A percentile compares a stretch with the other conserved stretches of the same genome.
Conservation (phyloP, 1,140 invertebrate genomes). For the Halictus rubicundus region DNA sequence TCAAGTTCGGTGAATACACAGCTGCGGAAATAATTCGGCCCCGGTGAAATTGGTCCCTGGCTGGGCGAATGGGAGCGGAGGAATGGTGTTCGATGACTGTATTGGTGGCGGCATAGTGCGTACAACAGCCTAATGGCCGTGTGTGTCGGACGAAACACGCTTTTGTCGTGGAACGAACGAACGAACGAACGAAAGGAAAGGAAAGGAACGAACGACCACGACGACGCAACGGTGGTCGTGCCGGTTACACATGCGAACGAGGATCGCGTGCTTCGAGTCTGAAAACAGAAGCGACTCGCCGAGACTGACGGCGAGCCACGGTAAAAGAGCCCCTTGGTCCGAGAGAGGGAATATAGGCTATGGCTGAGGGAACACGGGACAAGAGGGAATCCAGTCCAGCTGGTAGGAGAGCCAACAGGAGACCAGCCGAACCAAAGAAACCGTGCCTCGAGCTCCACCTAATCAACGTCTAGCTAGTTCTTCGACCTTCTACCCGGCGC, state of each 20-base stretch:
- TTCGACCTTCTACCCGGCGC: conserved; percentile 57
- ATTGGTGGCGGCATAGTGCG: conserved; percentile 55
- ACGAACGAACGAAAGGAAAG: conserved; percentile 17
- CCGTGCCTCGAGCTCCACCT: conserved; percentile 68
- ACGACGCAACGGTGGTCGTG: conserved; percentile 55
- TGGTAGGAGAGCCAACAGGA: conserved; percentile 25
- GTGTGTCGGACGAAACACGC: conserved; percentile 48
- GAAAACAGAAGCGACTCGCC: conserved; percentile 76
- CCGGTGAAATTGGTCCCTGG: conserved; percentile 55
- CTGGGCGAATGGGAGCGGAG: conserved; percentile 14
- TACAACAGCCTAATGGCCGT: conserved; percentile 51
- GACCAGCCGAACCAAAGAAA: conserved; percentile 38
- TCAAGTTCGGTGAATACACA: conserved; percentile 28
- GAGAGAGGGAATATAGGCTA: conserved; percentile 21
- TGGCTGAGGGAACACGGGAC: conserved; percentile 26
- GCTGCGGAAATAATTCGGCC: conserved; percentile 61
- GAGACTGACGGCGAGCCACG: conserved; percentile 66
- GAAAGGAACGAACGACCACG: conserved; percentile 40
- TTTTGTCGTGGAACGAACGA: conserved; percentile 36
- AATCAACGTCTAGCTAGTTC: conserved; percentile 75
- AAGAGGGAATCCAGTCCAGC: conserved; percentile 44
- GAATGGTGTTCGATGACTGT: conserved; percentile 37
- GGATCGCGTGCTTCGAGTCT: conserved; percentile 73
- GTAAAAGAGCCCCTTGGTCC: conserved; percentile 44
- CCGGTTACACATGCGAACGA: conserved; percentile 69